These are phyloP conservation scores for Pagetopsis macropterus DNA, from an alignment of 2,797 vertebrate genomes.

Conservation along the genomic window DNA sequence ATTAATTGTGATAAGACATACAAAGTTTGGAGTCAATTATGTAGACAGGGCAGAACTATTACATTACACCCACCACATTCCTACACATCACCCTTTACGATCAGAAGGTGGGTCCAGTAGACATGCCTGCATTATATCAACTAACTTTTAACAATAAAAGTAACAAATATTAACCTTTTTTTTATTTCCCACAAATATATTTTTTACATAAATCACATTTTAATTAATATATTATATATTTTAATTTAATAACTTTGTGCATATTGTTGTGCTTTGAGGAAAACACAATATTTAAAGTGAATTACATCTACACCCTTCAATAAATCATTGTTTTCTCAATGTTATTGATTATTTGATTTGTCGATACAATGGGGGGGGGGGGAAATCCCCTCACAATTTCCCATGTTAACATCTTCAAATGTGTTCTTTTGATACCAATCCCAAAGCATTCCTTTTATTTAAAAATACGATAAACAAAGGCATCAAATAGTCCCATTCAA, in stretches of 20 bases:
- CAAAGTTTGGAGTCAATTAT: slow-evolving; percentile 66
- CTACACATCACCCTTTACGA: background rate
- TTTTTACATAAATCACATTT: too few species aligned
- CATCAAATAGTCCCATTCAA: background rate
- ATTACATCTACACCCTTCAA: too few species aligned
- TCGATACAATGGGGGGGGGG: rapidly evolving
- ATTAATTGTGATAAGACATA: slow-evolving; percentile 57
- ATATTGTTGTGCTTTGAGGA: too few species aligned
- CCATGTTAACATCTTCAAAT: background rate
- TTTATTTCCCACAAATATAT: background rate
- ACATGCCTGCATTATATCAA: background rate
- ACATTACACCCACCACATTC: slow-evolving; percentile 21
- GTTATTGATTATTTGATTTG: background rate
- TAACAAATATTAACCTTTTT: background rate
- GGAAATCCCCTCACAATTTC: background rate
- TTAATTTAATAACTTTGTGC: too few species aligned
- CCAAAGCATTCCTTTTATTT: background rate
- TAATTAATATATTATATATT: too few species aligned
- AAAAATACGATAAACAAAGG: background rate
- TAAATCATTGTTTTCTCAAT: too few species aligned
- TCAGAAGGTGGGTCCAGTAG: background rate
- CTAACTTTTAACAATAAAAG: background rate
- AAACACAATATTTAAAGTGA: background rate
- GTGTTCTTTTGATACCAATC: background rate
- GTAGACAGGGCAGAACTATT: background rate